Evolutionary conservation across 2,113 vertebrate species (phyloP).

Genomic region (Puntigrus tetrazona): DNA sequence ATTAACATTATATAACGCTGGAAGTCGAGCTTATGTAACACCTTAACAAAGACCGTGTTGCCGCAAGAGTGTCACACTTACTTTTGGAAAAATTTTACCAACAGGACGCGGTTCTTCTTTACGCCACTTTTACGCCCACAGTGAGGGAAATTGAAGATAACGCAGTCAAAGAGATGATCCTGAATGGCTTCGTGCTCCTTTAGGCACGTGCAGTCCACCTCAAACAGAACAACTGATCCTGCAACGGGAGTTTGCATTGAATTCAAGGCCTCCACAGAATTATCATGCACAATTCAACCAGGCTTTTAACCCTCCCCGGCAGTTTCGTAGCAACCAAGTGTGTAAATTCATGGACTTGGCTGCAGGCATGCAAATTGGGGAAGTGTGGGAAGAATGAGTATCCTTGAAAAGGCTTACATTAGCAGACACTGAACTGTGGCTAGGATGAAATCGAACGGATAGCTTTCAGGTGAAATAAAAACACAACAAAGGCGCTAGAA

Average conservation of each 20-base stretch:
- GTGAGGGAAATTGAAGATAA: slow-evolving; percentile 96
- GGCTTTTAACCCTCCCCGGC: background rate
- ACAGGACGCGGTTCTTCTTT: slow-evolving; percentile 88
- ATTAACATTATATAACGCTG: slow-evolving; percentile 18
- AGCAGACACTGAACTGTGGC: background rate
- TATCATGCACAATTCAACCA: slow-evolving; percentile 7
- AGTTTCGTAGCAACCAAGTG: slow-evolving; percentile 46
- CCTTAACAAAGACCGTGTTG: background rate
- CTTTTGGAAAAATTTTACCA: slow-evolving; percentile 89
- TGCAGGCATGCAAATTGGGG: slow-evolving; percentile 34
- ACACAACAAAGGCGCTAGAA: background rate
- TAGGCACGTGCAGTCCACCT: slow-evolving; percentile 86
- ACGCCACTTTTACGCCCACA: slow-evolving; percentile 94
- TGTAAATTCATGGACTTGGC: background rate
- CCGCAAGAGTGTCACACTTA: slow-evolving; percentile 59
- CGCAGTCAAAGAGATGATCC: slow-evolving; percentile 74
- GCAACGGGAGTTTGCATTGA: background rate
- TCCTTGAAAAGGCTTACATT: background rate
- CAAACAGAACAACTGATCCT: slow-evolving; percentile 84
- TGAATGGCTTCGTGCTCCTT: slow-evolving; percentile 68
- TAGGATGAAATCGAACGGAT: background rate
- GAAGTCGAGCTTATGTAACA: slow-evolving; percentile 26
- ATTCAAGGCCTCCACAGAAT: background rate
- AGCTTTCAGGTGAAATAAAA: background rate
- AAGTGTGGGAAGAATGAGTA: background rate